Percentiles rank a stretch among this genome's conserved stretches.
phyloP scores from a whole-genome alignment of 1,140 invertebrate genomes.

The Diorhabda carinulata region DNA sequence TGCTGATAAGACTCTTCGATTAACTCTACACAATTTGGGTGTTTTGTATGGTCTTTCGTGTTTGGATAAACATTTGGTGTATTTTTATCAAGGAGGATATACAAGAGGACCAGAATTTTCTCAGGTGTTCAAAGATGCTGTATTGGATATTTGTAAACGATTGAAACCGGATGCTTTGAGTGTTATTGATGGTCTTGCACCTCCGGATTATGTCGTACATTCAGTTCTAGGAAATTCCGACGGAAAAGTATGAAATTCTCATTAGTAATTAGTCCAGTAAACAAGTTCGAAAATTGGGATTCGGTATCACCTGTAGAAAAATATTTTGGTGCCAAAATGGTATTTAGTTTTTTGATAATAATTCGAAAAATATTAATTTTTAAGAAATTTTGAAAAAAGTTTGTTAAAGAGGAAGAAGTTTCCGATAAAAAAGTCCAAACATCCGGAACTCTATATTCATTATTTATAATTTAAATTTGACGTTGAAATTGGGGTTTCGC shows the following conservation, averaged over 20 bases:
- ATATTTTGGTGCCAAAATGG: no score
- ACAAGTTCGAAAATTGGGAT: no score
- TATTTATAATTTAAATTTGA: no score
- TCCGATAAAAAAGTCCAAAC: no score
- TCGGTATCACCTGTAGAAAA: no score
- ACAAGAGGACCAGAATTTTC: conserved; percentile 48
- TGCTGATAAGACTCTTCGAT: conserved; percentile 44
- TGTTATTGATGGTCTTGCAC: conserved; percentile 80
- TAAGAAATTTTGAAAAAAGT: no score
- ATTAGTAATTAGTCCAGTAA: no score
- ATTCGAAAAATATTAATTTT: no score
- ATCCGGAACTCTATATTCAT: no score
- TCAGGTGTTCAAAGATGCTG: conserved; percentile 55
- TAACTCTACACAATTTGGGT: conserved; percentile 62
- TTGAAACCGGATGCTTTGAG: conserved; percentile 74
- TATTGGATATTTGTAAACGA: conserved; percentile 65
- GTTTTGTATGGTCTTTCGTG: conserved; percentile 68
- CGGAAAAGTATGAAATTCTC: conserved; percentile 63
- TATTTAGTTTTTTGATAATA: no score
- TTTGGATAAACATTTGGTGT: conserved; percentile 68
- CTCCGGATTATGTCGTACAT: conserved; percentile 82
- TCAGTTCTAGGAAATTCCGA: conserved; percentile 81
- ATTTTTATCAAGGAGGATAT: conserved; percentile 44
- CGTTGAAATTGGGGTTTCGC: no score
- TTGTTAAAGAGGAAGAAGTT: no score